A percentile compares a stretch with the other conserved stretches of the same genome.
Conservation (phyloP, 1,140 invertebrate species). For the Meloidogyne exigua region DNA sequence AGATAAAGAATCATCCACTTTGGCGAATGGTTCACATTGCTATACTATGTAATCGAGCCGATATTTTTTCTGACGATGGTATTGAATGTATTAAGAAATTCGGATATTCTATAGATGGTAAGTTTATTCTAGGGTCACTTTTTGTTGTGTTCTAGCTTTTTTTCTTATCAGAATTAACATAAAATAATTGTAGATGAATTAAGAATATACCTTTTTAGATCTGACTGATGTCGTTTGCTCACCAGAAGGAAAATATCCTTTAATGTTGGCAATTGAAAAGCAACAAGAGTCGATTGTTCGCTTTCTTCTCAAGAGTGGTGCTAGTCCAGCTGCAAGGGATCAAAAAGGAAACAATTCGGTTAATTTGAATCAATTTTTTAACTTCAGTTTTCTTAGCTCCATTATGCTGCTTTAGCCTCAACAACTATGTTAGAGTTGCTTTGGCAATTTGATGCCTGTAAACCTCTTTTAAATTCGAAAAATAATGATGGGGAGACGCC, state of each 20-base stretch:
- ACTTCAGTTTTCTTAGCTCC: constrained; percentile 13
- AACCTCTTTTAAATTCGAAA: constrained; percentile 50
- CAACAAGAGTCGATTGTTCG: constrained; percentile 55
- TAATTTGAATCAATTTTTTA: neutral
- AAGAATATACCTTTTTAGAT: constrained; percentile 26
- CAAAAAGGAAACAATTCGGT: constrained; percentile 54
- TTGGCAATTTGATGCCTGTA: constrained; percentile 44
- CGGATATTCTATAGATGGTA: constrained; percentile 50
- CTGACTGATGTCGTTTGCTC: constrained; percentile 40
- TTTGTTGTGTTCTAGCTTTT: neutral
- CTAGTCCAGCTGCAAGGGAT: constrained; percentile 50
- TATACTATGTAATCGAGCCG: constrained; percentile 40
- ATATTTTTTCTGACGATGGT: constrained; percentile 49
- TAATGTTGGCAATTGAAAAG: constrained; percentile 59
- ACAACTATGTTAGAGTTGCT: constrained; percentile 57
- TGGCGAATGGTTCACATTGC: constrained; percentile 51
- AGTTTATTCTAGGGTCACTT: constrained; percentile 25
- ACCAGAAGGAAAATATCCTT: constrained; percentile 57
- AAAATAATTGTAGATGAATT: too few relatives aligned
- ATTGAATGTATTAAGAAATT: constrained; percentile 44
- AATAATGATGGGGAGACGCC: constrained; percentile 60
- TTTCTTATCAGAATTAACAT: neutral
- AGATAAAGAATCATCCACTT: constrained; percentile 39
- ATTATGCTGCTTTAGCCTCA: constrained; percentile 56
- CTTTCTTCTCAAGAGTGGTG: constrained; percentile 49